These are phyloP conservation scores for Listronotus bonariensis DNA, from an alignment of 1,140 invertebrate genomes.

Conservation along the genomic window DNA sequence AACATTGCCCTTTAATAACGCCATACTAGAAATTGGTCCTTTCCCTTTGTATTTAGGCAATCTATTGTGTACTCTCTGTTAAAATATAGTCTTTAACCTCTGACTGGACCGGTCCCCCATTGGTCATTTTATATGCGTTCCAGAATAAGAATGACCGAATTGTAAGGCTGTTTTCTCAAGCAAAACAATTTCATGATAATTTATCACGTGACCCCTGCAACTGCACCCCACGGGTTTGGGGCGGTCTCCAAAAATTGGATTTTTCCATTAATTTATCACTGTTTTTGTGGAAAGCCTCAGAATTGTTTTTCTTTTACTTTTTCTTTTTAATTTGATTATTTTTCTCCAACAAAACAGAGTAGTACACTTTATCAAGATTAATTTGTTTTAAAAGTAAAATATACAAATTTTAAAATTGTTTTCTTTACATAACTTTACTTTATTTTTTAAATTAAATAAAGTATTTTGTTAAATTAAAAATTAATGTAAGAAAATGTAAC, in stretches of 20 bases:
- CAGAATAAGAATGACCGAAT: constrained; percentile 12
- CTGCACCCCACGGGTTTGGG: neutral
- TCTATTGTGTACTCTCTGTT: constrained; percentile 10
- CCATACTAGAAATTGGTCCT: constrained; percentile 5
- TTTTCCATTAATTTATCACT: constrained; percentile 12
- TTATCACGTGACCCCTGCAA: constrained; percentile 11
- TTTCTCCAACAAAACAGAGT: no score
- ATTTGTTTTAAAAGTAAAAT: no score
- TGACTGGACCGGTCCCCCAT: constrained; percentile 4
- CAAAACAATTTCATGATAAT: constrained; percentile 16
- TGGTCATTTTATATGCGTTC: constrained; percentile 17
- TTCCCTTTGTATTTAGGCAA: constrained; percentile 3
- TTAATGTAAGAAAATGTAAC: no score
- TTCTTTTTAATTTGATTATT: constrained; percentile 2
- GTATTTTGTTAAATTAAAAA: no score
- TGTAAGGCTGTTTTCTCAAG: constrained; percentile 14
- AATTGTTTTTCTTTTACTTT: constrained; percentile 7
- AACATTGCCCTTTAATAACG: constrained; percentile 10
- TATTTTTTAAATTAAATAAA: no score
- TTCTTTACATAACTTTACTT: no score
- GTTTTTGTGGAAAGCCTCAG: neutral
- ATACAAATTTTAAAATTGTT: no score
- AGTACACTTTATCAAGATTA: no score
- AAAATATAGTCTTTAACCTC: constrained; percentile 14
- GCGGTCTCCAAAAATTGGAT: constrained; percentile 4